phyloP scores from a whole-genome alignment of 1,140 invertebrate species.

The Triops cancriformis region DNA sequence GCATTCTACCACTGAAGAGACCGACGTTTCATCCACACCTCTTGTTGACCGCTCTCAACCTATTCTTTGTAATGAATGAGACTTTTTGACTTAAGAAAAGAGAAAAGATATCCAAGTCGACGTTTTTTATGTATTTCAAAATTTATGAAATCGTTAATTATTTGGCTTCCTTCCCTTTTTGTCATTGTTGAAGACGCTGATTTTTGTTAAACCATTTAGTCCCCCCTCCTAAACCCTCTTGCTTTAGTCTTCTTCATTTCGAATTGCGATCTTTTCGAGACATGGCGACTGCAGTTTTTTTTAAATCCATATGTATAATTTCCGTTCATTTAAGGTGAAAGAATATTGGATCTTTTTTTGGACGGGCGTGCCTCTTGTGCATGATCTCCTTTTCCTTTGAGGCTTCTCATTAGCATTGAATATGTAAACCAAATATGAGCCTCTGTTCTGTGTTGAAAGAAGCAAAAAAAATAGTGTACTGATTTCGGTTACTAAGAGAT shows the following conservation, averaged over 20 bases:
- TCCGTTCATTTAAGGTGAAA: not conserved
- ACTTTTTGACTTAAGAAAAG: not conserved
- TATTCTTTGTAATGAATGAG: not conserved
- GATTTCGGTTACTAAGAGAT: not conserved
- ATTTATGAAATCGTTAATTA: not conserved
- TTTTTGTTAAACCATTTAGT: conserved; percentile 3
- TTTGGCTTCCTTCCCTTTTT: not conserved
- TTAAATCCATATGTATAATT: not conserved
- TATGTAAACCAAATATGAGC: not conserved
- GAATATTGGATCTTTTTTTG: conserved; percentile 8
- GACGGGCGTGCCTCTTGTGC: conserved; percentile 1
- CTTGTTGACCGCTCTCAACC: not conserved
- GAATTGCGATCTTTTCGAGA: not conserved
- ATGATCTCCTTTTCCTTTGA: not conserved
- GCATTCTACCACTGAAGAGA: not conserved
- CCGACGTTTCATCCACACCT: not conserved
- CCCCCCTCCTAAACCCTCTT: not conserved
- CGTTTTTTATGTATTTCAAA: not conserved
- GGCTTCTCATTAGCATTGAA: not conserved
- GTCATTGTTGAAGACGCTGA: not conserved
- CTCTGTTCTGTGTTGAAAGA: not conserved
- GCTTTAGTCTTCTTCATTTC: not conserved
- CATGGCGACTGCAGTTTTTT: not conserved
- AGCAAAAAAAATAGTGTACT: not conserved
- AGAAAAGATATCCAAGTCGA: not conserved